Percentiles rank a stretch among this genome's conserved stretches.
Evolutionary conservation across 1,140 invertebrate genomes (phyloP).

Genomic region (Berghia stephanieae): DNA sequence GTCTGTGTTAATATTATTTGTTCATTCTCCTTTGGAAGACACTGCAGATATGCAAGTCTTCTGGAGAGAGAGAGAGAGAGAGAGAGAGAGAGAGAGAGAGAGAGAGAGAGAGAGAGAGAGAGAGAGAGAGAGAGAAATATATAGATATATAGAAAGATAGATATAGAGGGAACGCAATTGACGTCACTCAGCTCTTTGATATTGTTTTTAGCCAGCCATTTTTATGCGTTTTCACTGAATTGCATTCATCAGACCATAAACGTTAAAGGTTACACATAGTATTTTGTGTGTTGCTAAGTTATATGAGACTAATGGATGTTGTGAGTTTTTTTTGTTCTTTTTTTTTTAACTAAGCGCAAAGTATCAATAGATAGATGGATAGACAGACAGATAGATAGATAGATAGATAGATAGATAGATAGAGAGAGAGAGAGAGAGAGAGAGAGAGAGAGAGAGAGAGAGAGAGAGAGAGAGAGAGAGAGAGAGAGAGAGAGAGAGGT

Average conservation of each 20-base stretch:
- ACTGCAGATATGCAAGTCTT: background rate
- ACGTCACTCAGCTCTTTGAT: too few species aligned
- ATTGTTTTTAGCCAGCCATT: too few species aligned
- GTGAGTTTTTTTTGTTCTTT: too few species aligned
- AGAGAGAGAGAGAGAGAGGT: conserved; percentile 17
- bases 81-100: conserved; percentile 19
- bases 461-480: conserved; percentile 20
- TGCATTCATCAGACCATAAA: too few species aligned
- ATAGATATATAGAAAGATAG: background rate
- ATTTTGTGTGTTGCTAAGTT: too few species aligned
- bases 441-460: conserved; percentile 18
- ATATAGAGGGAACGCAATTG: too few species aligned
- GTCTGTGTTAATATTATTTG: too few species aligned
- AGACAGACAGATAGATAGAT: background rate
- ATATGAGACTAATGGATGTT: too few species aligned
- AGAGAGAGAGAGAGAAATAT: background rate
- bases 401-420: background rate
- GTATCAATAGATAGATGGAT: background rate
- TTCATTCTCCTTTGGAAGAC: too few species aligned
- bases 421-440: background rate
- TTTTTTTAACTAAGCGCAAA: too few species aligned
- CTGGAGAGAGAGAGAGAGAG: conserved; percentile 24
- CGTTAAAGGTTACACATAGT: too few species aligned
- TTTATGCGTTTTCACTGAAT: too few species aligned
- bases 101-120: conserved; percentile 19